Evolutionary conservation across 2,888 invertebrate species (phyloP), one percentile per base, ranked within the genome.

Genomic region (Ichneumoninae sp.): DNA sequence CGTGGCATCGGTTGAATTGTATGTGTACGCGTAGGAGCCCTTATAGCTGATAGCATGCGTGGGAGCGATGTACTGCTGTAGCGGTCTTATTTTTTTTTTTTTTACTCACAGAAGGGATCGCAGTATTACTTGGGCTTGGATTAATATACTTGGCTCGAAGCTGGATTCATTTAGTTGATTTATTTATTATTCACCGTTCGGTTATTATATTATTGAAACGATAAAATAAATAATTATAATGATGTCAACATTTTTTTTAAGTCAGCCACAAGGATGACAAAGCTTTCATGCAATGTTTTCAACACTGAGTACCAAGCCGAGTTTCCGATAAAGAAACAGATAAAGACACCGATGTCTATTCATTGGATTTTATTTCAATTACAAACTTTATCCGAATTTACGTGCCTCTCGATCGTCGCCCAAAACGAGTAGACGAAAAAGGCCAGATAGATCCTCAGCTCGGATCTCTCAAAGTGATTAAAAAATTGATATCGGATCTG

Each of bases 281-380:
- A 52, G 44, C 65, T 81, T 71, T 71, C 33, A 6, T 88, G 87
- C 65, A 71, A 85, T 70, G 72, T 90, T 54, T 87, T 89, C 30
- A 82, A 75, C 6, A 89, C 91, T 0, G 92, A 92, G 76, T 91
- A 90, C 83, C 86, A 83, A 16, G 60, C 82, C 10, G 89, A 26
- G 26, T 26, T 26, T 26, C 26, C 90, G 69, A 91, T 80, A 3
- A 88, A 88, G 44, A 87, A 87, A 52, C 40, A 71, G 3, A 71
- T 70, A n/a, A 87, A 82, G 68, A 54, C 78, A 52, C 26, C 81
- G 22, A 69, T 86, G 91, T 91, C 79, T 4, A 44, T 4, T 66
- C 2, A 16, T 36, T 22, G 3, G 50, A 60, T n/a, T 30, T 6
- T 36, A 40, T 79, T 71, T 40, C 6, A 30, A 33, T 72, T 26